Conservation (phyloP, 1,140 invertebrate species). For the Akabosia matsudoensis region DNA sequence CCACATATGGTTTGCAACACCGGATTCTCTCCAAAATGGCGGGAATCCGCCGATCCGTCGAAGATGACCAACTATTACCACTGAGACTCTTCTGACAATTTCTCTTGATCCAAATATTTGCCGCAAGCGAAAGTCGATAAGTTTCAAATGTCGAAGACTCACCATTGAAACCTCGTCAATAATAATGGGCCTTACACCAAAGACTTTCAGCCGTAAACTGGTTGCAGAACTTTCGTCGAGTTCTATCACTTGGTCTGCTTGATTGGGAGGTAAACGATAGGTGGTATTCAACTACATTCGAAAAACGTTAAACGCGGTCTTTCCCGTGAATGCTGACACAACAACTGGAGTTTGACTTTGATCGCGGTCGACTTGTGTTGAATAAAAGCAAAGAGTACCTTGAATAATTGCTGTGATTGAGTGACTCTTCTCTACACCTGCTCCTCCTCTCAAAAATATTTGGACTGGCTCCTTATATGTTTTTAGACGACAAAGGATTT, state of each 20-base stretch:
- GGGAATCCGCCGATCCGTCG: neutral
- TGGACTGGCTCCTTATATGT: neutral
- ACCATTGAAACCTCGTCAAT: neutral
- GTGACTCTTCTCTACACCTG: constrained; percentile 32
- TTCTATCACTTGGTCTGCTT: neutral
- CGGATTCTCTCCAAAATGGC: neutral
- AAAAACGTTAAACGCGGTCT: neutral
- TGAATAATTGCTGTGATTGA: constrained; percentile 29
- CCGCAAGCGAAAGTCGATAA: neutral
- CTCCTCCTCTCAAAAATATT: constrained; percentile 18
- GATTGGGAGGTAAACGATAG: neutral
- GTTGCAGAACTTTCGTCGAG: neutral
- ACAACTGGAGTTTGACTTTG: no score
- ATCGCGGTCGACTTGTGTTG: no score
- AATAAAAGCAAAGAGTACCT: neutral
- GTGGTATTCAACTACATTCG: neutral
- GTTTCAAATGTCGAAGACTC: neutral
- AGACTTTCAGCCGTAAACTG: neutral
- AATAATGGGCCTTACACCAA: neutral
- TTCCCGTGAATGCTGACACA: constrained; percentile 49
- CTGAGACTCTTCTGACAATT: neutral
- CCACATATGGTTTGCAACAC: neutral
- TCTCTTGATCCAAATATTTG: neutral
- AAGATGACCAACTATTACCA: neutral
- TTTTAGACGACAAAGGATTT: neutral